A percentile compares a stretch with the other conserved stretches of the same genome.
These are phyloP conservation scores for Drosophila macrospina DNA, from an alignment of 2,888 invertebrate genomes.

Conservation along the genomic window DNA sequence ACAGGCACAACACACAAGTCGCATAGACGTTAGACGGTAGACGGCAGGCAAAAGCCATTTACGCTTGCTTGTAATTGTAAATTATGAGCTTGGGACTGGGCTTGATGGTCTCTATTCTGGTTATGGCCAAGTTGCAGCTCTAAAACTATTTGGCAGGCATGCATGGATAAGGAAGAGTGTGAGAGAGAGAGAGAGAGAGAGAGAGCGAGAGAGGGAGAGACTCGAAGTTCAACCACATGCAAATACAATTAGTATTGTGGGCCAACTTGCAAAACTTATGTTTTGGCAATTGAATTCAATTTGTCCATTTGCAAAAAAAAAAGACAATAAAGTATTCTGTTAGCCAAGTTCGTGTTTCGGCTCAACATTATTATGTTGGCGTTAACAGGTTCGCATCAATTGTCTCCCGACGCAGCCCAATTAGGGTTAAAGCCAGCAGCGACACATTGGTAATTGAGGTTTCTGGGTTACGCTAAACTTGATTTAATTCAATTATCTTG, in stretches of 20 bases:
- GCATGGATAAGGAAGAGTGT: not conserved
- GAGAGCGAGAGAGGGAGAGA: no score
- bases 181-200: no score
- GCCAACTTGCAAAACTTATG: constrained; percentile 15
- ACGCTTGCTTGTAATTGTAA: constrained; percentile 72
- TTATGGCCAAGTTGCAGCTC: constrained; percentile 3
- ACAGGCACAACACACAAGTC: not conserved
- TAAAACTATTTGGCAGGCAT: constrained; percentile 23
- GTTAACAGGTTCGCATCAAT: constrained; percentile 12
- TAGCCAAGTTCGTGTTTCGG: constrained; percentile 2
- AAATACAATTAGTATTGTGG: constrained; percentile 68
- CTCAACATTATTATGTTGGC: constrained; percentile 20
- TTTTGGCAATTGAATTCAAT: constrained; percentile 38
- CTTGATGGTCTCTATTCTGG: not conserved
- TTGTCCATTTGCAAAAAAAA: constrained; percentile 46
- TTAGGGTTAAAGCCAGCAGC: constrained; percentile 76
- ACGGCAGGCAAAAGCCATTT: constrained; percentile 56
- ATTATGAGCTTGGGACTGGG: constrained; percentile 56
- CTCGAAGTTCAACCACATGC: constrained; percentile 55
- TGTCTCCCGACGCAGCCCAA: constrained; percentile 51
- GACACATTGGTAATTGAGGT: constrained; percentile 70
- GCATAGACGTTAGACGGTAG: not conserved
- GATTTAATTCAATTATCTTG: constrained; percentile 69
- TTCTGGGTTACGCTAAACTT: constrained; percentile 65
- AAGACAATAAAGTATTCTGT: constrained; percentile 35